Conservation (phyloP, 2,797 vertebrate genomes). For the Falco peregrinus region DNA sequence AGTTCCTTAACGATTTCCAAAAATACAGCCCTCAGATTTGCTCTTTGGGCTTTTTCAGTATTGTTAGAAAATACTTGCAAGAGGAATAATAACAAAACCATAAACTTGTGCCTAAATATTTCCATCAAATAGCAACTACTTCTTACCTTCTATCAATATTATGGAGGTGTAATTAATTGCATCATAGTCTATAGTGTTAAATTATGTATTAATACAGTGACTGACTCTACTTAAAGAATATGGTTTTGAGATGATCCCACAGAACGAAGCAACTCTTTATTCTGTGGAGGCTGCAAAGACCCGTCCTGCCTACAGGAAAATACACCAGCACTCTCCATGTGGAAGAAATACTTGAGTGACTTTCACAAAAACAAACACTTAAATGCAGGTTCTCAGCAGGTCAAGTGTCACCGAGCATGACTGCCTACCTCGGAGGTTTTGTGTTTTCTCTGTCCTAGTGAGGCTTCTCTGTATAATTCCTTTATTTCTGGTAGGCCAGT, state of each 20-base stretch:
- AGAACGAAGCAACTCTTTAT: neutral
- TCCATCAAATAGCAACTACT: neutral
- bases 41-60: neutral
- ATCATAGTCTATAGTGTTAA: neutral
- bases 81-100: neutral
- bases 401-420: neutral
- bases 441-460: neutral
- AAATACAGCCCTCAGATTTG: neutral
- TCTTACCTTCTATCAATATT: neutral
- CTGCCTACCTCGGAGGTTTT: neutral
- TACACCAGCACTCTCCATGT: neutral
- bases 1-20: neutral
- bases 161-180: neutral
- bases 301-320: neutral
- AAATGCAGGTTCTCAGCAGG: neutral
- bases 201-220: neutral
- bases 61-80: neutral
- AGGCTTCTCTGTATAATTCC: neutral
- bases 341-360: neutral
- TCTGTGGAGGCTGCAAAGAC: neutral
- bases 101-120: neutral
- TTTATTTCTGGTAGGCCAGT: neutral
- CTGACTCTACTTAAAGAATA: neutral
- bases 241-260: neutral
- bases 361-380: neutral